These are phyloP conservation scores for Diuraphis noxia DNA, from an alignment of 1,140 invertebrate species.

Conservation along the genomic window DNA sequence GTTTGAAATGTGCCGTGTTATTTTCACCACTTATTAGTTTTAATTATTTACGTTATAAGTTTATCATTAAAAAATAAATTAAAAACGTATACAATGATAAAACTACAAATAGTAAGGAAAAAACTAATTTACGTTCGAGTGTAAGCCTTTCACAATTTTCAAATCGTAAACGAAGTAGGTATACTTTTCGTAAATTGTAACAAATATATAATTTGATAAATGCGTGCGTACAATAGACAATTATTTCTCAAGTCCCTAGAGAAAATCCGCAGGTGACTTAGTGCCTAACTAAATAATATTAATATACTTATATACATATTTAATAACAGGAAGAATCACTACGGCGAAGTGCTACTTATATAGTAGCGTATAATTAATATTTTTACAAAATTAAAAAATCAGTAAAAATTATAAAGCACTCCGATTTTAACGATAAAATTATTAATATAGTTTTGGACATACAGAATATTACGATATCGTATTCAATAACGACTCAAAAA, in stretches of 20 bases:
- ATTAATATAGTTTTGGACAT: too few species aligned
- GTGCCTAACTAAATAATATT: not conserved
- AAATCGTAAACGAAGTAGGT: not conserved
- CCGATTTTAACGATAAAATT: not conserved
- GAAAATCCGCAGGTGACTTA: not conserved
- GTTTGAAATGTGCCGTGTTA: not conserved
- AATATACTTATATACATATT: not conserved
- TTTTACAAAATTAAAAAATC: not conserved
- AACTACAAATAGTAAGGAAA: not conserved
- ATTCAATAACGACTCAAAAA: not conserved
- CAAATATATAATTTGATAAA: not conserved
- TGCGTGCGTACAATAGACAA: not conserved
- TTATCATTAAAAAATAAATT: not conserved
- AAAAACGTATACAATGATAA: not conserved
- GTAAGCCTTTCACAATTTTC: not conserved
- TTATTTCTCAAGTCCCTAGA: not conserved
- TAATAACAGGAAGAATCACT: not conserved
- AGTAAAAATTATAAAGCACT: not conserved
- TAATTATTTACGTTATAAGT: not conserved
- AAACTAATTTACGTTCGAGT: not conserved
- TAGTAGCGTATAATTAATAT: not conserved
- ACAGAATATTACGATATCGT: too few species aligned
- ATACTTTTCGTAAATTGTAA: not conserved
- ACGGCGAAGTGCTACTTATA: not conserved
- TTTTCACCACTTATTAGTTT: constrained; percentile 9